A percentile compares a stretch with the other conserved stretches of the same genome.
Conservation (phyloP, 2,888 invertebrate genomes). For the Adelognathus sp. region DNA sequence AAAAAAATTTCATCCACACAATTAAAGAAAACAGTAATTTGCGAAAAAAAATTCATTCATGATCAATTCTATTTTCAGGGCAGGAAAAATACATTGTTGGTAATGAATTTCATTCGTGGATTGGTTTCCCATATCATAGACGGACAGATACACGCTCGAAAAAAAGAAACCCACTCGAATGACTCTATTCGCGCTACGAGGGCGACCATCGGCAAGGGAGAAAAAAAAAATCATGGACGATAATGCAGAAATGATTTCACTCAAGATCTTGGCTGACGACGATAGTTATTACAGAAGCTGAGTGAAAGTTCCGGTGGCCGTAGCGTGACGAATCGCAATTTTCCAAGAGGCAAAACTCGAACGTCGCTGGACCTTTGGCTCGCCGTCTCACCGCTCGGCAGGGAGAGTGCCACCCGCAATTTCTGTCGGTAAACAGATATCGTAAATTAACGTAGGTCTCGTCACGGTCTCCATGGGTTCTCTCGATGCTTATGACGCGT, state of each 20-base stretch:
- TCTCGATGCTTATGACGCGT: slow-evolving; percentile 16
- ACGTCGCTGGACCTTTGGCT: not conserved
- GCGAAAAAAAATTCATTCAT: too few relatives aligned
- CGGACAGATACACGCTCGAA: too few relatives aligned
- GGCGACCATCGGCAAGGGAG: not conserved
- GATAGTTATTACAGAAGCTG: slow-evolving; percentile 19
- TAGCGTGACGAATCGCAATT: slow-evolving; percentile 57
- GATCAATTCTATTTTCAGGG: too few relatives aligned
- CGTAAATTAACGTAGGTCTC: slow-evolving; percentile 62
- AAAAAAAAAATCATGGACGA: not conserved
- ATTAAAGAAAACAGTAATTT: too few relatives aligned
- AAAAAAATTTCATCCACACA: too few relatives aligned
- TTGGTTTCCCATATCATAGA: too few relatives aligned
- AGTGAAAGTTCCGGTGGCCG: slow-evolving; percentile 34
- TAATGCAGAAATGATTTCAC: not conserved
- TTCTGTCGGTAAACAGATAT: slow-evolving; percentile 74
- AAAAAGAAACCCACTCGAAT: too few relatives aligned
- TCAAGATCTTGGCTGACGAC: not conserved
- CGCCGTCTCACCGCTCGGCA: not conserved
- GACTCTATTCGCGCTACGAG: not conserved
- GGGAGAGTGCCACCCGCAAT: slow-evolving; percentile 74
- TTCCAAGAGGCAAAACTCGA: slow-evolving; percentile 21
- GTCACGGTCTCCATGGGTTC: slow-evolving; percentile 39
- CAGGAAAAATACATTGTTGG: too few relatives aligned
- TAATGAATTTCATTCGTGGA: too few relatives aligned